Percentiles rank a stretch among this genome's conserved stretches.
phyloP scores from a whole-genome alignment of 2,113 vertebrate genomes.

The Stomatorhinus ivindoensis region DNA sequence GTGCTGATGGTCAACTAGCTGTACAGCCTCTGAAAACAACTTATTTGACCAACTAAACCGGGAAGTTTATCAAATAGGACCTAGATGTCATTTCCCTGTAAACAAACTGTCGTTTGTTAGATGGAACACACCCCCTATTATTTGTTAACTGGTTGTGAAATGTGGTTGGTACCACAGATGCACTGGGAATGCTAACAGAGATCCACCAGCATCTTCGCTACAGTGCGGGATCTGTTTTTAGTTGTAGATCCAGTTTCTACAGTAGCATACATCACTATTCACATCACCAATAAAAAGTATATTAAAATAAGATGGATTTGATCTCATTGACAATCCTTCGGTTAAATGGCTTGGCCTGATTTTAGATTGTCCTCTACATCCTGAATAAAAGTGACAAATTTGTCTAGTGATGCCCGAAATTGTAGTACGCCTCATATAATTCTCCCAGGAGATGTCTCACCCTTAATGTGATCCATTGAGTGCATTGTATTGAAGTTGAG shows the following conservation, averaged over 20 bases:
- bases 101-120: too few species aligned
- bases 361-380: neutral
- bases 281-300: neutral
- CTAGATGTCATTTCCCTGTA: neutral
- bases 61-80: neutral
- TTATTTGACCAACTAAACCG: neutral
- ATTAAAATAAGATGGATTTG: neutral
- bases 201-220: neutral
- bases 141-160: neutral
- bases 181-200: too few species aligned
- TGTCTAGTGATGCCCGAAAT: neutral
- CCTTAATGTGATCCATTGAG: neutral
- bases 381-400: neutral
- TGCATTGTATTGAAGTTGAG: neutral
- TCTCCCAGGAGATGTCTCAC: neutral
- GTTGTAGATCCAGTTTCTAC: neutral
- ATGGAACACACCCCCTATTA: neutral
- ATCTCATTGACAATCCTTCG: neutral
- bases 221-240: neutral
- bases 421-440: neutral
- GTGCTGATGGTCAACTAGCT: neutral
- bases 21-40: neutral
- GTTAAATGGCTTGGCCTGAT: neutral
- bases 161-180: neutral
- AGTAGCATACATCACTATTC: neutral